Evolutionary conservation across 1,140 invertebrate species (phyloP).

Genomic region (Euwallacea similis): DNA sequence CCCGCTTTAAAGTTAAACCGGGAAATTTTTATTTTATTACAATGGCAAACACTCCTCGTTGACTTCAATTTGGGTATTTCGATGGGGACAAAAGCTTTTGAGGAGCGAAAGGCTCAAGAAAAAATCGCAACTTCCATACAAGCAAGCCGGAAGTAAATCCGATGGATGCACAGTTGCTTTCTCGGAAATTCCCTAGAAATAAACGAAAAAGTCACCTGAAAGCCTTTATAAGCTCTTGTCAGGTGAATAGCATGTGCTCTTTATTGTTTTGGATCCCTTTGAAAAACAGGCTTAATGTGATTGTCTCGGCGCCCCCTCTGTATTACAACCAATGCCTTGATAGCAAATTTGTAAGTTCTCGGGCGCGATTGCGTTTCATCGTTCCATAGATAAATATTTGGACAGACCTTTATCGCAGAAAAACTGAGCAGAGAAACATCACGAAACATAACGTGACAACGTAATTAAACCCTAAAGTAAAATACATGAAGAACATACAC

Average conservation of each 20-base stretch:
- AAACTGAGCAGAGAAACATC: no score
- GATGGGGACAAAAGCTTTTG: no score
- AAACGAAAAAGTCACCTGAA: constrained; percentile 21
- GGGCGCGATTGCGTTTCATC: no score
- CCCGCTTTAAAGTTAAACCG: background rate
- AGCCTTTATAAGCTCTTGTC: constrained; percentile 17
- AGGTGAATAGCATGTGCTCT: constrained; percentile 29
- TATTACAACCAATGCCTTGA: no score
- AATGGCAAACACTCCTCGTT: no score
- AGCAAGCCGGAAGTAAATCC: constrained; percentile 9
- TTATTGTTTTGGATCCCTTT: constrained; percentile 24
- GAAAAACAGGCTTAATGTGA: constrained; percentile 17
- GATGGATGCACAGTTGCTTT: constrained; percentile 13
- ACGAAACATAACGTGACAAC: constrained; percentile 23
- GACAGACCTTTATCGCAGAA: no score
- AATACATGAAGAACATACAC: constrained; percentile 14
- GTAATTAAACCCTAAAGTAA: constrained; percentile 22
- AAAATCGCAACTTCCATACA: background rate
- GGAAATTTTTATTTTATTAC: background rate
- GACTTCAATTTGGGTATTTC: no score
- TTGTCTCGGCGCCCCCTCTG: constrained; percentile 6
- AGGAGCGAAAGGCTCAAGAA: constrained; percentile 1
- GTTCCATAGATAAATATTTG: no score
- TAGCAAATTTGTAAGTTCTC: no score
- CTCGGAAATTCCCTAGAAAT: constrained; percentile 8